These are phyloP conservation scores for Leptarthrus brevirostris DNA, from an alignment of 2,888 invertebrate species.

Conservation along the genomic window DNA sequence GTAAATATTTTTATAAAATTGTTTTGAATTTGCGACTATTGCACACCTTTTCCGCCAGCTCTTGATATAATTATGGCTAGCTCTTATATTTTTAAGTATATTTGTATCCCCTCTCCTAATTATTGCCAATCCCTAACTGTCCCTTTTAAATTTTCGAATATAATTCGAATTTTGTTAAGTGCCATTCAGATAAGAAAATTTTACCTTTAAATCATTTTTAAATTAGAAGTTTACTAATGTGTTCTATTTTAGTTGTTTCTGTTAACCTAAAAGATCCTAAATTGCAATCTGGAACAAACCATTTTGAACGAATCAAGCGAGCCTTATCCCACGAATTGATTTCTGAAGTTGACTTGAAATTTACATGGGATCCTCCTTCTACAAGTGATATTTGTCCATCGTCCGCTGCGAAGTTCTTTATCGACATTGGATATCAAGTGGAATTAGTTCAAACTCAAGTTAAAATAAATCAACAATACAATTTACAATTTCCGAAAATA, in stretches of 20 bases:
- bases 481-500: conserved; percentile 65
- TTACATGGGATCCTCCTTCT: conserved; percentile 70
- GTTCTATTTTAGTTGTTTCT: conserved; percentile 15
- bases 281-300: conserved; percentile 38
- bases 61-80: too few species aligned
- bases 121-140: too few species aligned
- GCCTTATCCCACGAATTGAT: conserved; percentile 50
- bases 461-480: conserved; percentile 61
- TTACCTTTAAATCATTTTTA: too few species aligned
- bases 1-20: too few species aligned
- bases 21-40: too few species aligned
- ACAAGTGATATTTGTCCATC: conserved; percentile 69
- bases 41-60: too few species aligned
- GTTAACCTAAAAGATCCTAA: conserved; percentile 52
- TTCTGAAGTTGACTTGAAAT: conserved; percentile 46
- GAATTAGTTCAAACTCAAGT: conserved; percentile 66
- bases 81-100: too few species aligned
- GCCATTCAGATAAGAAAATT: too few species aligned
- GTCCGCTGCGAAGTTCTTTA: conserved; percentile 72
- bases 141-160: too few species aligned
- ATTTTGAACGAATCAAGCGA: conserved; percentile 45
- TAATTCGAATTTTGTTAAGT: too few species aligned
- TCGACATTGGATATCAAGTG: conserved; percentile 66
- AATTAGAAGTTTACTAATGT: too few species aligned
- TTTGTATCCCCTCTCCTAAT: too few species aligned